Evolutionary conservation across 2,888 invertebrate species (phyloP), one percentile per base, ranked within the genome.

Genomic region (Nematopogon swammerdamellus): DNA sequence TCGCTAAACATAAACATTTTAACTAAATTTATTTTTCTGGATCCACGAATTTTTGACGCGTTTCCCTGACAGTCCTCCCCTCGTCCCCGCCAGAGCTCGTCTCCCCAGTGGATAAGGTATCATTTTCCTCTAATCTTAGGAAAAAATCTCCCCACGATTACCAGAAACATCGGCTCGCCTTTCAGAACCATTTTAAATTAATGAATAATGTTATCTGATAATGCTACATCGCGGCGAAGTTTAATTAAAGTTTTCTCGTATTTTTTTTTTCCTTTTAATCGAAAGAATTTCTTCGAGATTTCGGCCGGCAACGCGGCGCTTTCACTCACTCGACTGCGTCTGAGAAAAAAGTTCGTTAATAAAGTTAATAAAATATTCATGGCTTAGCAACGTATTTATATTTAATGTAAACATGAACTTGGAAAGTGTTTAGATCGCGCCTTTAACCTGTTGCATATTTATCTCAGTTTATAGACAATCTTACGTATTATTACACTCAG

Each of bases 171-270:
- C 70, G 71, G 65, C 67, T 65, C 61, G 65, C 61, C 67, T 64
- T 66, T 65, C 63, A 63, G 65, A 44, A 67, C 67, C 67, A 70
- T 76, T 76, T 74, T 70, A 76, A 77, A 76, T 79, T 79, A 76
- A 77, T 77, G 74, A 77, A 75, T 76, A 75, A 74, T 77, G 73
- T 76, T 77, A 77, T 79, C 77, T 71, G 72, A 75, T 76, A 75
- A 77, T 70, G 71, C 72, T 74, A 70, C 65, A 62, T 19, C 44
- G 44, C 14, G 18, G 64, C 59, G 63, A 73, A 75, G 73, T 75
- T 77, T 74, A 77, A 76, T 77, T 77, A 72, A 76, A 77, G 70
- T 76, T 75, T 67, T 65, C 70, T 63, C 62, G 63, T 61, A 30
- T 45, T 45, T 49, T 30, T 59, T 45, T 45, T 49, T 30, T 59